Evolutionary conservation across 2,797 vertebrate genomes (phyloP), one percentile per base, ranked within the genome.

Genomic region (Scomberomorus guttatus): DNA sequence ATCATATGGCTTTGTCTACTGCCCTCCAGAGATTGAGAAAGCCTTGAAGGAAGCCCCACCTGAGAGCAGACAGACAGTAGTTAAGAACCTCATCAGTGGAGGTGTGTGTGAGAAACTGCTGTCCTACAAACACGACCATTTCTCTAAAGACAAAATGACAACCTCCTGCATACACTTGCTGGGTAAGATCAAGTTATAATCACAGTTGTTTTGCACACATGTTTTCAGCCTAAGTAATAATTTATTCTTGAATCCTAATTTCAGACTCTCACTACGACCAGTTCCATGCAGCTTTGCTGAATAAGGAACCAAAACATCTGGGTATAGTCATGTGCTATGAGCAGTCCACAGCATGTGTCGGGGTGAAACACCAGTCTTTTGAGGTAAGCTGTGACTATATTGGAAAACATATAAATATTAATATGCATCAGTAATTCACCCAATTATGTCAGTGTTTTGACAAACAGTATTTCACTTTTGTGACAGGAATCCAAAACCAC

Each of bases 281-380:
- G 59, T 92, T 94, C 48, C 63, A 50, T 3, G 63, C 61, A 15
- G 87, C 69, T 61, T 75, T 94, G 68, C 1, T 79, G 73, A 83
- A 73, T 39, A 83, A 76, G 69, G 82, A 88, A 46, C 73, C 63
- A n/a, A 81, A 88, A 46, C 76, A 77, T 48, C 79, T 94, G 74
- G 69, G 84, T 9, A 66, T 93, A 10, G 27, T 71, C 15, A 52
- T 95, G 63, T 94, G 93, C 69, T 93, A 93, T 72, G 93, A 95
- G 82, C 80, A 81, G 52, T 90, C 91, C 44, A 79, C 75, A 37
- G 83, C 88, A 24, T 94, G 94, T 78, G 80, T 93, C 0, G 92
- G 93, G 22, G 86, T 94, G n/a, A 94, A 93, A 75, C 90, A 44
- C 0, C 78, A 83, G 12, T 66, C 82, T 54, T 89, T 83, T 83